Evolutionary conservation across 2,888 invertebrate species (phyloP), one percentile per base, ranked within the genome.

Genomic region (Microdon myrmicae): DNA sequence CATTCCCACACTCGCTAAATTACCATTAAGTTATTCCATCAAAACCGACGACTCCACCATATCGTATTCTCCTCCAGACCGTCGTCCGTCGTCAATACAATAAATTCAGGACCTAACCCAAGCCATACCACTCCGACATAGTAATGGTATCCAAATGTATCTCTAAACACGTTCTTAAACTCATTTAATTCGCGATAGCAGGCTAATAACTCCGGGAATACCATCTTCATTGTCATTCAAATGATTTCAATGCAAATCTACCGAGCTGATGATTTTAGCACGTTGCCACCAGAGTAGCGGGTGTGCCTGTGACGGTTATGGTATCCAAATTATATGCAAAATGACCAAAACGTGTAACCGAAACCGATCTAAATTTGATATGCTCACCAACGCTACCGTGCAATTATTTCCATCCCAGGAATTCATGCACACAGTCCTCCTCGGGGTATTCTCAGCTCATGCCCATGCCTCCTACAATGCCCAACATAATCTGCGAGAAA

Each of bases 101-200:
- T 41, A 39, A 47, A 55, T 55, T 47, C 47, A 45, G 45, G 45
- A 45, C 45, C 23, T 37, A 38, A 45, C 38, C 39, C 37, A 13
- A 13, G 32, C 16, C 25, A 14, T n/a, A 41, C 39, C 41, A 35
- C 39, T 41, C 29, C 13, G 22, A 14, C 35, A 14, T 17, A 34
- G 9, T 35, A 48, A 56, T 56, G 41, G 37, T 41, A 16, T 41
- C 32, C 56, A 56, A 56, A 56, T 48, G 29, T 41, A 43, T 29
- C 37, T 48, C 48, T 56, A 56, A 58, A 58, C 49, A 58, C 49
- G 58, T 58, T 49, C 44, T 58, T 44, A 58, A 58, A 37, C 43
- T 48, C 44, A 58, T 49, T 58, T 44, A 49, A 58, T 43, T 12
- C 28, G 37, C 28, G 31, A 58, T 49, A 58, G 49, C 34, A 7